These are phyloP conservation scores for Meloidogyne floridensis DNA, from an alignment of 1,140 invertebrate genomes.

Conservation along the genomic window DNA sequence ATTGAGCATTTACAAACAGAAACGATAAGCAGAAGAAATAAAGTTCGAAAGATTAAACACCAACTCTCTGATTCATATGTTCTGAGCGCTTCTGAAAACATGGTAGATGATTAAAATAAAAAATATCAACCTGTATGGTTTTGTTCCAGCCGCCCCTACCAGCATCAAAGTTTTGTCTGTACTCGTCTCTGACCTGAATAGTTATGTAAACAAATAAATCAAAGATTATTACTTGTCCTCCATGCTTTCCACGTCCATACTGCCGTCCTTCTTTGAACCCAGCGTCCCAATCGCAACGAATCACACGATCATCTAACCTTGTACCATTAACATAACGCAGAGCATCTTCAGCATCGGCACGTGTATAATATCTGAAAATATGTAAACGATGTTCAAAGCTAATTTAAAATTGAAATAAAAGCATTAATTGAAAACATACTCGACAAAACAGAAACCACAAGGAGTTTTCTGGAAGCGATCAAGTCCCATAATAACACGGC, in stretches of 20 bases:
- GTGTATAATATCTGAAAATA: conserved; percentile 77
- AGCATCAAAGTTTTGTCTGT: conserved; percentile 91
- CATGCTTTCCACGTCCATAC: conserved; percentile 95
- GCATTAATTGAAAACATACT: conserved; percentile 71
- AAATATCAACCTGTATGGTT: conserved; percentile 25
- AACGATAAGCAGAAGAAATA: not conserved
- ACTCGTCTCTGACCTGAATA: conserved; percentile 89
- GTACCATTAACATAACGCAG: conserved; percentile 97
- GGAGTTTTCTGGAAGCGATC: conserved; percentile 98
- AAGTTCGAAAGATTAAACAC: not conserved
- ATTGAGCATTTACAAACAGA: not conserved
- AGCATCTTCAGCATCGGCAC: conserved; percentile 85
- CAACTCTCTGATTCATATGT: not conserved
- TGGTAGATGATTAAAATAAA: not conserved
- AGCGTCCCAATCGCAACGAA: conserved; percentile 96
- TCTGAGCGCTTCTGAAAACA: not conserved
- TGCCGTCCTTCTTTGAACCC: conserved; percentile 97
- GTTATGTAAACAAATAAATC: not conserved
- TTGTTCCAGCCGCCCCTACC: conserved; percentile 82
- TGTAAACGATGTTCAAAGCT: not conserved
- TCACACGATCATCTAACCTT: conserved; percentile 90
- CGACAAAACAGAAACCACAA: conserved; percentile 98
- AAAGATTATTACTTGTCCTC: conserved; percentile 80
- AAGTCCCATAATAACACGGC: conserved; percentile 93
- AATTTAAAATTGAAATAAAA: not conserved